Base-by-base conservation (phyloP, 2,113 vertebrate species). In the Alethe castanea region DNA sequence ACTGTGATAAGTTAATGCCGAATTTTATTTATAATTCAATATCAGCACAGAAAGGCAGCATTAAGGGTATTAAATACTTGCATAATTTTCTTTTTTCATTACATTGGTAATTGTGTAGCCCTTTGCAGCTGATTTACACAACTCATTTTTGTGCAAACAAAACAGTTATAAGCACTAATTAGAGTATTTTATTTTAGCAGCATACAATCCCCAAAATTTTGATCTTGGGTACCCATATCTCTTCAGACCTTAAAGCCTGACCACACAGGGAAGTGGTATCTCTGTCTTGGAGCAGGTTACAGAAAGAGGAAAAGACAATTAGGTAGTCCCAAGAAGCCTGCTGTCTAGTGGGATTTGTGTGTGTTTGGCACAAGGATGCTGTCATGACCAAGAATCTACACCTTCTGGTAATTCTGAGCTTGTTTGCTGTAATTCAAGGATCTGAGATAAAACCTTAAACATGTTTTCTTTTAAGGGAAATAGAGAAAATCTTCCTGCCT, bases 121-220 rank as follows among this genome's bases (percentile, higher is more conserved):
- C 26, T 82, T 92, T 88, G 56, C 71, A 90, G 65, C 18, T 86
- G 86, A 93, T 92, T 95, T 94, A 95, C 44, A 91, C 82, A 89
- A 91, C 48, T 81, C 15, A 77, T 89, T 95, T 91, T 76, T 91
- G 61, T 81, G 76, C 70, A 90, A 90, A 85, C 33, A 76, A 73
- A 83, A 60, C 28, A 38, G 24, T 84, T 95, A 59, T 1, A 86
- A 77, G 57, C 29, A 42, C 65, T 83, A 83, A 86, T 94, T 85
- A 53, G 65, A 66, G 57, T 79, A 89, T 59, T 92, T 84, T 54
- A 83, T 93, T 96, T 92, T 81, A 97, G 66, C 35, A 60, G 61
- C 8, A 19, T 25, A 78, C 4, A 3, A 31, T 31, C 72, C 23
- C 4, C 26, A 33, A 40, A 42, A 66, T 76, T 79, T 93, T 45